Base-by-base conservation (phyloP, 2,113 vertebrate species). In the Cyprinodon tularosa region DNA sequence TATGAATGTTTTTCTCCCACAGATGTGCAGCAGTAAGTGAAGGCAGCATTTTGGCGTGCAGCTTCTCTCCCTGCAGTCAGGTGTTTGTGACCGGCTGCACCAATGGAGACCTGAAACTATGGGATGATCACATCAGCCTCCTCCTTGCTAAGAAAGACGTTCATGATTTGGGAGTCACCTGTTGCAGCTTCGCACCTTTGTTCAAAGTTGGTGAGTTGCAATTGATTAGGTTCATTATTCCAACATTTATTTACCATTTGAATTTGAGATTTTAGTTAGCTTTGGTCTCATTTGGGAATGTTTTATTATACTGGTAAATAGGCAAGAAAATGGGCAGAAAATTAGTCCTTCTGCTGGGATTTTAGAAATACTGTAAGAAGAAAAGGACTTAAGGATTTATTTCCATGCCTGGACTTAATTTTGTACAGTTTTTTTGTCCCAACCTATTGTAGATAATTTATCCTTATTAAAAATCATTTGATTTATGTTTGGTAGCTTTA, bases 141-240 rank as follows among this genome's bases (percentile, higher is more conserved):
- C 90, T 96, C n/a, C 82, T 68, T 76, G 92, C 89, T 65, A 92
- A 95, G 88, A 97, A 95, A 90, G 84, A 91, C 22, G 95, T 95
- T 20, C 96, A 97, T 1, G 96, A 98, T 90, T 93, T 97, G 82
- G 96, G 97, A 0, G 94, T 98, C 78, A 94, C 95, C 85, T 97
- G 96, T 90, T 97, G 96, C 78, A 91, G 94, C 86, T 95, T 96
- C 84, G 94, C 96, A 78, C 88, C 93, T 47, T 92, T 90, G 64
- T 82, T 84, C 13, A 42, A 75, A 29, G 45, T 81, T 1, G 84
- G 92, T 93, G 65, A 82, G 88, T 68, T 45, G 6, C 10, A 12
- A 14, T 38, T 40, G 12, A 20, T 38, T 64, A 50, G 17, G 48
- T 50, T 17, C 15, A 50, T 15, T 29, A 29, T 6, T 42, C 42